Base-by-base conservation (phyloP, 2,888 invertebrate genomes). In the Hypolimnas misippus region DNA sequence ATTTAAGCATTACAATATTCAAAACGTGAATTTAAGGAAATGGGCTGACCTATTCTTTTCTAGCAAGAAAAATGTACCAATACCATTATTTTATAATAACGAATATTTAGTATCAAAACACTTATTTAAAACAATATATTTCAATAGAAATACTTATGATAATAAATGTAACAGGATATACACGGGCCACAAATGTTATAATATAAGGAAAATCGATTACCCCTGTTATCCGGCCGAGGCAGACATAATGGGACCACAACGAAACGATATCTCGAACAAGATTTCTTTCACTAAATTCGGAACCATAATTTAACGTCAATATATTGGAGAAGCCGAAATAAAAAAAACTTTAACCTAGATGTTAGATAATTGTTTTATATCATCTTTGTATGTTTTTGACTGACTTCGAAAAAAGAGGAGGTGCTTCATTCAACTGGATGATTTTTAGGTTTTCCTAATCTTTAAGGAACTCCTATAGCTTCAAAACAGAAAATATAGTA, bases 221-320 rank as follows among this genome's bases (percentile, higher is more conserved):
- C 51, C 55, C 60, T 54, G 54, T 68, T 62, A 59, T 56, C 65
- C 57, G 57, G 21, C 49, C 40, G 51, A 51, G 49, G 49, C 57
- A 31, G 55, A 55, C 63, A 62, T 62, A 68, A 66, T 63, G 55
- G 53, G 56, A 46, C 61, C 63, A 54, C 68, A 66, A 55, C 52
- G 63, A 46, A 46, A 63, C 40, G 58, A 52, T 66, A 66, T 66
- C 61, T 61, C 56, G 42, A 63, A 63, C 57, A 63, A 58, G 62
- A 57, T 63, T 64, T 66, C 62, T 62, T 62, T 65, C 51, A 58
- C 53, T 58, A 53, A 65, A 65, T 65, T 62, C 57, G 33, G 61
- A 50, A 63, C 57, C 56, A 66, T 66, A 66, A 61, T 51, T 65
- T 58, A 65, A 62, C 64, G 57, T 57, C 62, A 58, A 65, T 50